A percentile compares a stretch with the other conserved stretches of the same genome.
Conservation (phyloP, 2,888 invertebrate genomes). For the Stenichneumon culpator region DNA sequence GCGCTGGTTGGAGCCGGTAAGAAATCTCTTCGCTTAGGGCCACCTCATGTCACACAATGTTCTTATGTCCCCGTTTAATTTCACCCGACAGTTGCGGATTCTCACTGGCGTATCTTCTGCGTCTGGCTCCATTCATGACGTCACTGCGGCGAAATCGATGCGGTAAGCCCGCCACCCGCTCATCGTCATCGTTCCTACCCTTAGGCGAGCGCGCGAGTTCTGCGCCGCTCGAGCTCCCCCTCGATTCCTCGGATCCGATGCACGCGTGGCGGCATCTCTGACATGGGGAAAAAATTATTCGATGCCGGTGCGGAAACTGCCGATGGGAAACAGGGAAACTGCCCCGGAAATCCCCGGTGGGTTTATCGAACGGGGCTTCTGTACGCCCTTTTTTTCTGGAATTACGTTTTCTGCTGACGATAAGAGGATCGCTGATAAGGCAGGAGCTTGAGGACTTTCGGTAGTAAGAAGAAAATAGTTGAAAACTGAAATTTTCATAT, state of each 20-base stretch:
- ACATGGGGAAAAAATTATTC: not conserved
- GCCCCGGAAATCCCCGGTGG: slow-evolving; percentile 2
- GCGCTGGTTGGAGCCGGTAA: slow-evolving; percentile 69
- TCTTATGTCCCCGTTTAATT: slow-evolving; percentile 61
- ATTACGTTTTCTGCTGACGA: not conserved
- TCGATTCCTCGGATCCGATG: not conserved
- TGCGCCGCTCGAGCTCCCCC: slow-evolving; percentile 12
- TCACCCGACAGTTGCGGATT: slow-evolving; percentile 64
- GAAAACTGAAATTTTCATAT: too few species aligned
- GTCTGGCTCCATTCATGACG: slow-evolving; percentile 67
- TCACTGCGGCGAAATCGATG: slow-evolving; percentile 67
- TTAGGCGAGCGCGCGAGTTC: slow-evolving; percentile 8
- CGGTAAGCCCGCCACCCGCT: slow-evolving; percentile 52
- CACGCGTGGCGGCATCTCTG: slow-evolving; percentile 49
- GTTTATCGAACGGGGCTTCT: not conserved
- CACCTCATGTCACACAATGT: slow-evolving; percentile 73
- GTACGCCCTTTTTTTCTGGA: not conserved
- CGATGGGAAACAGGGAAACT: not conserved
- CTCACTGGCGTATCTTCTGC: slow-evolving; percentile 65
- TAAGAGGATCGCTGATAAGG: not conserved
- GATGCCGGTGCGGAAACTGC: not conserved
- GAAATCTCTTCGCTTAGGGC: slow-evolving; percentile 73
- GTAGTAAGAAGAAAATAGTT: too few species aligned
- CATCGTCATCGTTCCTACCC: slow-evolving; percentile 61
- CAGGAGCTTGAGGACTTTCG: too few species aligned